Conservation (phyloP, 2,113 vertebrate genomes). For the Craseonycteris thonglongyai region DNA sequence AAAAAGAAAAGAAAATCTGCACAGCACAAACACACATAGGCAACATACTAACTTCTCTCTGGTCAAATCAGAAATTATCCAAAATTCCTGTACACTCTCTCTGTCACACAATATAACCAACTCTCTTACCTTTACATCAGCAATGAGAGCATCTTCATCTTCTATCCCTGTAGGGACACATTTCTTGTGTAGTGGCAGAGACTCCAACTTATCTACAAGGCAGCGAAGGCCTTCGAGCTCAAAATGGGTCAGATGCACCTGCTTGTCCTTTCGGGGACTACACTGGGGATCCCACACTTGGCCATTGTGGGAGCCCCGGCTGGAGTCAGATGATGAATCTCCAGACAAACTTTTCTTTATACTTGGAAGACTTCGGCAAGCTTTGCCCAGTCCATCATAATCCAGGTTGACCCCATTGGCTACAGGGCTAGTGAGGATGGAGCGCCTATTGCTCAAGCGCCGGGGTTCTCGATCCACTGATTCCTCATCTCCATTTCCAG, state of each 20-base stretch:
- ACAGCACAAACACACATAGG: not conserved
- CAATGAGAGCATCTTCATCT: constrained; percentile 88
- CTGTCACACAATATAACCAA: not conserved
- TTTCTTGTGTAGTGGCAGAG: constrained; percentile 92
- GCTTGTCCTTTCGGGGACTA: constrained; percentile 78
- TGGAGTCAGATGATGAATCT: constrained; percentile 79
- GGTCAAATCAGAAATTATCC: not conserved
- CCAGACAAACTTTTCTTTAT: constrained; percentile 81
- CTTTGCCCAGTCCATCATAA: constrained; percentile 79
- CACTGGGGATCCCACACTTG: constrained; percentile 78
- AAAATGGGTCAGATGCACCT: constrained; percentile 88
- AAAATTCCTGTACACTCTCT: not conserved
- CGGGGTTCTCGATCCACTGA: constrained; percentile 74
- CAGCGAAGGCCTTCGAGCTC: constrained; percentile 94
- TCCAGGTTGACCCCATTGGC: constrained; percentile 81
- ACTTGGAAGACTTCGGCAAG: constrained; percentile 74
- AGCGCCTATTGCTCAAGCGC: constrained; percentile 74
- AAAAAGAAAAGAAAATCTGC: not conserved
- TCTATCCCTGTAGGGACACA: constrained; percentile 92
- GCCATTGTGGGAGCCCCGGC: constrained; percentile 80
- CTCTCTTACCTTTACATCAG: constrained; percentile 86
- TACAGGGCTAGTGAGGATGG: constrained; percentile 81
- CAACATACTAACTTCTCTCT: not conserved
- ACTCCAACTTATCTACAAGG: constrained; percentile 94
- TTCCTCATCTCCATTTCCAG: constrained; percentile 77